Evolutionary conservation across 2,113 vertebrate genomes (phyloP), one percentile per base, ranked within the genome.

Genomic region (Sylvietta virens): DNA sequence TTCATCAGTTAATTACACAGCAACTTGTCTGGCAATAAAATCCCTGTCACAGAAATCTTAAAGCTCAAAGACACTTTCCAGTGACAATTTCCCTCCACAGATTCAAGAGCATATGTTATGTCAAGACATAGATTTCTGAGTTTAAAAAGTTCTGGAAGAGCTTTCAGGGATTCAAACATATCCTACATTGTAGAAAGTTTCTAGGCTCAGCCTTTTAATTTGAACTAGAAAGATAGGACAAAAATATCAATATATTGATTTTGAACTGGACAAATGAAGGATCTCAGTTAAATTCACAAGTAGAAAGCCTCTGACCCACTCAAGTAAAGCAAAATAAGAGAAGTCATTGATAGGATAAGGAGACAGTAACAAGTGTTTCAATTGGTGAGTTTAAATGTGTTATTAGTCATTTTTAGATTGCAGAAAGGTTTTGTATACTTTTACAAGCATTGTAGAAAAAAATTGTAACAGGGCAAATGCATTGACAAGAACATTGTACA

Each of bases 1-100:
- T 85, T 67, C 44, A 90, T 73, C 48, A 91, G 51, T 80, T 92
- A 93, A 92, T 95, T 82, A 92, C 40, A 84, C 7, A 76, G 65
- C 20, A 72, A 72, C 37, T 77, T 92, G 24, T 57, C 83, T 83
- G 24, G 50, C 62, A 92, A 71, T 65, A 73, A 92, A 69, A 95
- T 27, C 33, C 23, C 21, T 56, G 3, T 44, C 31, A 56, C 33
- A 87, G 60, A 74, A 94, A 47, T 27, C 39, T 56, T 4, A 86
- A 86, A 91, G 60, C 62, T 80, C 56, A 51, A 90, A 90, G 53
- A 16, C 28, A 14, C 47, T 90, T 90, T 40, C 26, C 44, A 90
- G 44, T 44, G 30, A 73, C 51, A 70, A 79, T 26, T 77, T 82
- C 30, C 24, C 27, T 92, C 66, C 40, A 73, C 26, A 86, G 60